A percentile compares a stretch with the other conserved stretches of the same genome.
phyloP scores from a whole-genome alignment of 2,888 invertebrate species.

The Lapara coniferarum region DNA sequence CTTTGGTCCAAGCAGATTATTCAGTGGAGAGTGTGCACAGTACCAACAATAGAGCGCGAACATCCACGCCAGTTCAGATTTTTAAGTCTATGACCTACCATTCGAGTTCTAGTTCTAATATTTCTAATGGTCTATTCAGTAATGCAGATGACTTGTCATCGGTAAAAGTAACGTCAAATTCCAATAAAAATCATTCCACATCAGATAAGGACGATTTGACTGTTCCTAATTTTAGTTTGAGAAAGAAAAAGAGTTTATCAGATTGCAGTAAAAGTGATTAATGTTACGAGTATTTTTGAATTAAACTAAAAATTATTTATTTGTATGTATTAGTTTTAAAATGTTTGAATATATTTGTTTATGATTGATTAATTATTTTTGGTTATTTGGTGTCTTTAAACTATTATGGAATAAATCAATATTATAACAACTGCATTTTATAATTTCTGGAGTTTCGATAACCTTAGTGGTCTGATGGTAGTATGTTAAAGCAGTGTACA shows the following conservation, averaged over 20 bases:
- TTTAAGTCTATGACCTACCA: slow-evolving; percentile 73
- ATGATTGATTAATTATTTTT: slow-evolving; percentile 31
- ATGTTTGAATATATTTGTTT: slow-evolving; percentile 35
- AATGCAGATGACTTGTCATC: slow-evolving; percentile 83
- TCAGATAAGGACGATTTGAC: slow-evolving; percentile 77
- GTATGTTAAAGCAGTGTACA: no score
- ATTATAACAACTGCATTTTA: slow-evolving; percentile 31
- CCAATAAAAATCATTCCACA: slow-evolving; percentile 72
- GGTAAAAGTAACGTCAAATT: slow-evolving; percentile 77
- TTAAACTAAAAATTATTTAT: slow-evolving; percentile 40
- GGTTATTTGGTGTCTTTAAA: slow-evolving; percentile 44
- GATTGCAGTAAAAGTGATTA: slow-evolving; percentile 73
- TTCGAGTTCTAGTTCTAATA: slow-evolving; percentile 77
- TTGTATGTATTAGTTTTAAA: slow-evolving; percentile 25
- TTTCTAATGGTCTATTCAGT: slow-evolving; percentile 77
- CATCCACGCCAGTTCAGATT: slow-evolving; percentile 84
- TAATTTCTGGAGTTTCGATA: no score
- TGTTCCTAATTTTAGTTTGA: slow-evolving; percentile 77
- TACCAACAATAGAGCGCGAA: slow-evolving; percentile 70
- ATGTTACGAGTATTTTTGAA: slow-evolving; percentile 41
- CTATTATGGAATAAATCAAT: slow-evolving; percentile 47
- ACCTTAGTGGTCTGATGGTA: no score
- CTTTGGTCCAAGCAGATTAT: slow-evolving; percentile 48
- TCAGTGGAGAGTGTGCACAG: slow-evolving; percentile 58
- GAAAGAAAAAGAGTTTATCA: slow-evolving; percentile 61